phyloP scores from a whole-genome alignment of 2,113 vertebrate species.

The human region GRCh38 chr1:68922001-68922500 shows the following conservation, averaged over 20 bases:
- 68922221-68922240: background rate
- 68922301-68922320: background rate
- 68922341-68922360: background rate
- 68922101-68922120: background rate
- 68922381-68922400: background rate
- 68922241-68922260: background rate
- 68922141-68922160: background rate
- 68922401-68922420: background rate
- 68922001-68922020: background rate
- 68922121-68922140: background rate
- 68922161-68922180: background rate
- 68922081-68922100: background rate
- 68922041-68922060: background rate
- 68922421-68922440: background rate
- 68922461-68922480: background rate
- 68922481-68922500: background rate
- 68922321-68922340: background rate
- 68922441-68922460: background rate
- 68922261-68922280: background rate
- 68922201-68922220: background rate
- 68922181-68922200: background rate
- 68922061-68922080: background rate
- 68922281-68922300: background rate
- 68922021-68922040: background rate
- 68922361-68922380: background rate